phyloP scores from a whole-genome alignment of 2,797 vertebrate genomes.

The Cottoperca gobio region DNA sequence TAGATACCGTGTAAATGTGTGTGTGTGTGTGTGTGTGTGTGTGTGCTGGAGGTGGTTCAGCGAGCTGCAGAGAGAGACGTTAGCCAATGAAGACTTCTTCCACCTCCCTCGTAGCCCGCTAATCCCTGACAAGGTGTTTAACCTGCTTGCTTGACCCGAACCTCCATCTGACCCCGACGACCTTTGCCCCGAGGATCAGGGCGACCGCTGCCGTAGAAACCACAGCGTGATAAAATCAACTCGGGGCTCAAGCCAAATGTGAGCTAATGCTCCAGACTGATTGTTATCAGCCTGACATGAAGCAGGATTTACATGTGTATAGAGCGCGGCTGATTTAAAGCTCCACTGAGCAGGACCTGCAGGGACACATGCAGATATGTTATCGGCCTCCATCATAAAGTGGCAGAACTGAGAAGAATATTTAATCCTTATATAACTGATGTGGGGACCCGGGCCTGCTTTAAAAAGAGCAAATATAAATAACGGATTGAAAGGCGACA shows the following conservation, averaged over 20 bases:
- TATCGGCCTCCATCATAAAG: constrained; percentile 19
- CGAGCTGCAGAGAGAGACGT: constrained; percentile 56
- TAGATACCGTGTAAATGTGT: constrained; percentile 31
- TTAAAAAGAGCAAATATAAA: not conserved
- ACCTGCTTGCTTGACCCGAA: constrained; percentile 75
- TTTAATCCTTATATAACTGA: not conserved
- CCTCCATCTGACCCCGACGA: constrained; percentile 71
- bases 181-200: constrained; percentile 71
- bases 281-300: constrained; percentile 46
- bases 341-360: constrained; percentile 12
- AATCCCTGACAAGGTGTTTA: constrained; percentile 85
- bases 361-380: constrained; percentile 8
- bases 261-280: constrained; percentile 55
- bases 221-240: constrained; percentile 60
- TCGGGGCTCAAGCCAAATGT: constrained; percentile 26
- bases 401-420: not conserved
- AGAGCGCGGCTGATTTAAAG: constrained; percentile 31
- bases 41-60: constrained; percentile 60
- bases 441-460: not conserved
- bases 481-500: not conserved
- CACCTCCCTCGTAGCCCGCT: constrained; percentile 58
- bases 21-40: constrained; percentile 46
- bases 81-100: constrained; percentile 69
- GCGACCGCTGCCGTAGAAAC: constrained; percentile 40
- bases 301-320: constrained; percentile 28